These are phyloP conservation scores for Erythrocebus patas DNA, from an alignment of 2,113 vertebrate genomes.

Conservation along the genomic window DNA sequence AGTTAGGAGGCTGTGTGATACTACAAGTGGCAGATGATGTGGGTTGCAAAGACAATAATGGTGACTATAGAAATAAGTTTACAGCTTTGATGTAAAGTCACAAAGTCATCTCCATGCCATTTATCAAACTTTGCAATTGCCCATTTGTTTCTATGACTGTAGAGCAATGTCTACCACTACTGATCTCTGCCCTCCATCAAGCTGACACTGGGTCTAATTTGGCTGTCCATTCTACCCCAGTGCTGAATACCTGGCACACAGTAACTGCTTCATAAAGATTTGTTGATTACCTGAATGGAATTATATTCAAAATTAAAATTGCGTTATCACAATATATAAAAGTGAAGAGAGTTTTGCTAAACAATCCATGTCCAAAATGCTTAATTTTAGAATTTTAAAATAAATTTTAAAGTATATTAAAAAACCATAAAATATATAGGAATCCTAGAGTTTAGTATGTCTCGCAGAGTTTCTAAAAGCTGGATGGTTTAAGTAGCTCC, in stretches of 20 bases:
- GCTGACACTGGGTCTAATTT: not conserved
- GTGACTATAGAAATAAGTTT: not conserved
- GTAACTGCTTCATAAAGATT: not conserved
- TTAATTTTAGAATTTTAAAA: not conserved
- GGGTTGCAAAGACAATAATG: too few relatives aligned
- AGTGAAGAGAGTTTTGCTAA: not conserved
- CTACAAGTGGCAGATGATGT: not conserved
- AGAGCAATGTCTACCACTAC: not conserved
- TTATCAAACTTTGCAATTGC: not conserved
- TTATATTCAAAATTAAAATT: slow-evolving; percentile 1
- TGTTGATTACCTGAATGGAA: not conserved
- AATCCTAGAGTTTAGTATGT: not conserved
- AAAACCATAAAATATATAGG: not conserved
- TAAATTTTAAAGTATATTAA: not conserved
- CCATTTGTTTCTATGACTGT: not conserved
- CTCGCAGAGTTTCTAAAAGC: not conserved
- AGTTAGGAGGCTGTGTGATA: not conserved
- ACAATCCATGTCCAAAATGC: not conserved
- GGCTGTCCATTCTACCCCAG: not conserved
- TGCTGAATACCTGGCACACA: not conserved
- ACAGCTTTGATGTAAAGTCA: not conserved
- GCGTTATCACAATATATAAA: not conserved
- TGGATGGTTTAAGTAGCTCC: not conserved
- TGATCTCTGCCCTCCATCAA: not conserved
- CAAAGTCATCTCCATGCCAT: not conserved